A percentile compares a stretch with the other conserved stretches of the same genome.
Evolutionary conservation across 2,888 invertebrate species (phyloP).

Genomic region (Pinctada fucata): DNA sequence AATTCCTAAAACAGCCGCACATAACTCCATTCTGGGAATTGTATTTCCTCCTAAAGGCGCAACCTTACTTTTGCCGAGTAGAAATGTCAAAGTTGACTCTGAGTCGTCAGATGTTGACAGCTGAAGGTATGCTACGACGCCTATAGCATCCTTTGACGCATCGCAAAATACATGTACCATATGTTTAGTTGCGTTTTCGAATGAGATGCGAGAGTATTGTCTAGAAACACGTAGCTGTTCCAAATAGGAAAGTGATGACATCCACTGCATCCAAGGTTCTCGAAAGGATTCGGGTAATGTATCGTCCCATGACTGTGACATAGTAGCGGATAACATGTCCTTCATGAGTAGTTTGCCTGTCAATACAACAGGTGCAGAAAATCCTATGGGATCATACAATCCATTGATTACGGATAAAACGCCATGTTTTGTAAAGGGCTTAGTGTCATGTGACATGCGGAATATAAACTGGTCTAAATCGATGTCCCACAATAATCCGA

Average conservation of each 20-base stretch:
- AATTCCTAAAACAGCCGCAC: not conserved
- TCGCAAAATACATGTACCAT: not conserved
- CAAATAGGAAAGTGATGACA: not conserved
- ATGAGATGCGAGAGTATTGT: not conserved
- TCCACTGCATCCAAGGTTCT: not conserved
- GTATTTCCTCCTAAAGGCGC: not conserved
- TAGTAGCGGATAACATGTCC: not conserved
- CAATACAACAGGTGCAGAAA: slow-evolving; percentile 26
- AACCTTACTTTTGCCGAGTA: not conserved
- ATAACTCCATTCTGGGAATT: not conserved
- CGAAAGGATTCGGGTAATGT: not conserved
- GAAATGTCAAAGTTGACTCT: not conserved
- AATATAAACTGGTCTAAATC: slow-evolving; percentile 42
- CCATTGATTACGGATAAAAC: slow-evolving; percentile 43
- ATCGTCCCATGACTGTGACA: not conserved
- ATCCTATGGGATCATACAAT: slow-evolving; percentile 29
- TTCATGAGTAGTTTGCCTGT: not conserved
- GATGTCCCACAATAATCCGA: slow-evolving; percentile 53
- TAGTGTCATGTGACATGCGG: slow-evolving; percentile 10
- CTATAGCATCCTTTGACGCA: not conserved
- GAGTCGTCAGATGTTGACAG: too few relatives aligned
- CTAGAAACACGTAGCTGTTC: not conserved
- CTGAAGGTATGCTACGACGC: too few relatives aligned
- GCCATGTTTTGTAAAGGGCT: slow-evolving; percentile 39
- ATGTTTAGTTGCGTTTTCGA: not conserved